Base-by-base conservation (phyloP, 2,888 invertebrate species). In the Ligdia adustata region DNA sequence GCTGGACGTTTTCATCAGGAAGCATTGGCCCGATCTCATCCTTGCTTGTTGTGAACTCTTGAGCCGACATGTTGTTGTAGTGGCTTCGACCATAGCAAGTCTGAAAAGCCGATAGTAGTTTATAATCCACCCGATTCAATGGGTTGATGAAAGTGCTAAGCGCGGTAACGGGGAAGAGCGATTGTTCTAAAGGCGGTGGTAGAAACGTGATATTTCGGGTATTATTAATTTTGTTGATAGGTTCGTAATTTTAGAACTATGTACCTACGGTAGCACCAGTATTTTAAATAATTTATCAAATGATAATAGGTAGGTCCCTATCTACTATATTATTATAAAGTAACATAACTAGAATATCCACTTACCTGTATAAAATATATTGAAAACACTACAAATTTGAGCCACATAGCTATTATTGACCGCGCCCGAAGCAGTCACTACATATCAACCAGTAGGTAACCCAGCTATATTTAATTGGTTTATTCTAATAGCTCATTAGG, bases 21-120 rank as follows among this genome's bases (percentile, higher is more conserved):
- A 79, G 20, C 78, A 82, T 72, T 0, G 88, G 88, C 1, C 54
- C 60, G 14, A 87, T 75, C 60, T 89, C 88, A 27, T 88, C 88
- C 0, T 66, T 9, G 0, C 84, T 75, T 5, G 85, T 79, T 0
- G 86, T 85, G 48, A 79, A 73, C 53, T 75, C 73, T 40, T 82
- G 82, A 6, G 75, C 64, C 0, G 80, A 64, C 29, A 52, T 4
- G 52, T 82, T 81, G 63, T 71, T 77, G 67, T 32, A 77, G 48
- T 73, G 80, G 0, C 6, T 22, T 3, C 22, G 22, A 22, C 50
- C 60, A 2, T 64, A 71, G 0, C 37, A 33, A 1, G 11, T 9
- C 46, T 40, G 29, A 1, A n/a, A 39, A 24, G 7, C 47, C 20
- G 4, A 16, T 6, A 9, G 6, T n/a, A 31, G 15, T 6, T 15